Evolutionary conservation across 1,140 invertebrate genomes (phyloP).

Genomic region (Acromyrmex charruanus): DNA sequence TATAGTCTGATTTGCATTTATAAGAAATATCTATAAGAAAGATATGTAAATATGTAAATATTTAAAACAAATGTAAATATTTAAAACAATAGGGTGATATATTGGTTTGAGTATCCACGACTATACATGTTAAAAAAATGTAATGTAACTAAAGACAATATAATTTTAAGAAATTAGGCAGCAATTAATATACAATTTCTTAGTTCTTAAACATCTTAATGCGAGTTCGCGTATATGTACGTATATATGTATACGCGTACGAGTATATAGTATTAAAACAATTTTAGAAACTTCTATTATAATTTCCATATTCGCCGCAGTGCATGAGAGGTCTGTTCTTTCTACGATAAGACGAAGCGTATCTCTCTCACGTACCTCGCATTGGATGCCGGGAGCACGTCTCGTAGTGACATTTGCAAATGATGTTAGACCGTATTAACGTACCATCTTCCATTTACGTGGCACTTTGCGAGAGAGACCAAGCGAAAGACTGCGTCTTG

Average conservation of each 20-base stretch:
- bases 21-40: background rate
- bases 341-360: slow-evolving; percentile 31
- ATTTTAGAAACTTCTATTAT: slow-evolving; percentile 11
- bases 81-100: background rate
- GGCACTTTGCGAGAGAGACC: slow-evolving; percentile 61
- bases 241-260: background rate
- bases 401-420: slow-evolving; percentile 71
- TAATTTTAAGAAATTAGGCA: background rate
- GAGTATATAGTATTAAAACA: background rate
- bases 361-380: slow-evolving; percentile 27
- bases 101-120: background rate
- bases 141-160: background rate
- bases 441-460: slow-evolving; percentile 56
- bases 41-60: background rate
- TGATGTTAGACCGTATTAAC: slow-evolving; percentile 73
- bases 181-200: background rate
- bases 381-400: slow-evolving; percentile 59
- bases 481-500: slow-evolving; percentile 64
- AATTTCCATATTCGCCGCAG: slow-evolving; percentile 31
- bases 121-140: slow-evolving; percentile 3
- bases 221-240: background rate
- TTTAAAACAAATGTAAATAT: background rate
- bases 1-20: background rate
- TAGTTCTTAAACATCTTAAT: background rate
- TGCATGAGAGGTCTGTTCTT: slow-evolving; percentile 9